A percentile compares a stretch with the other conserved stretches of the same genome.
phyloP scores from a whole-genome alignment of 2,113 vertebrate species.

The Crotalus viridis region DNA sequence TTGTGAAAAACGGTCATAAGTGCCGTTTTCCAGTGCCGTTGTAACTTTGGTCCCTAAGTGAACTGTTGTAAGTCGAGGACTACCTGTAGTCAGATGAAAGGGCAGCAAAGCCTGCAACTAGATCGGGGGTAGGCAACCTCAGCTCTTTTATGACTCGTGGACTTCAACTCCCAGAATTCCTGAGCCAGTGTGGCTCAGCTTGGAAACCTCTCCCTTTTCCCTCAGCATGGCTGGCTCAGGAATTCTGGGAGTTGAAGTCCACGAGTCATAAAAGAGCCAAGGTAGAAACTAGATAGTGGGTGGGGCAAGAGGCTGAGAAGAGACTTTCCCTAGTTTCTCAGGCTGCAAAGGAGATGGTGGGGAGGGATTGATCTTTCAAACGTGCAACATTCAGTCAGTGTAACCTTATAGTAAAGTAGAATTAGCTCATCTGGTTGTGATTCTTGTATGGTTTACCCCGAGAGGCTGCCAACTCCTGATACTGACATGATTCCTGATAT shows the following conservation, averaged over 20 bases:
- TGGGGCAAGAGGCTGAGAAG: neutral
- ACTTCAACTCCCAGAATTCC: too few relatives aligned
- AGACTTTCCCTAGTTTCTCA: neutral
- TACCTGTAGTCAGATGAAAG: neutral
- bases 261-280: too few relatives aligned
- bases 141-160: too few relatives aligned
- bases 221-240: too few relatives aligned
- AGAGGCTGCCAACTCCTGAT: neutral
- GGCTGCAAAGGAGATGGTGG: neutral
- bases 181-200: too few relatives aligned
- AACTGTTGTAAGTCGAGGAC: neutral
- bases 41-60: neutral
- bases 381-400: neutral
- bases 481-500: neutral
- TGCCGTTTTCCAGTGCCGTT: neutral
- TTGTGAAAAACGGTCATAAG: neutral
- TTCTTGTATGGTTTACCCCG: neutral
- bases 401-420: neutral
- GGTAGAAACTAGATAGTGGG: neutral
- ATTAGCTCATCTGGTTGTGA: neutral
- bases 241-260: too few relatives aligned
- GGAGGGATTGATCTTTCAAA: neutral
- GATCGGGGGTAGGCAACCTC: neutral
- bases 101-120: neutral
- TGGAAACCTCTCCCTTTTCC: too few relatives aligned